Percentiles rank a stretch among this genome's conserved stretches.
Evolutionary conservation across 2,113 vertebrate genomes (phyloP).

Genomic region (Puntigrus tetrazona): DNA sequence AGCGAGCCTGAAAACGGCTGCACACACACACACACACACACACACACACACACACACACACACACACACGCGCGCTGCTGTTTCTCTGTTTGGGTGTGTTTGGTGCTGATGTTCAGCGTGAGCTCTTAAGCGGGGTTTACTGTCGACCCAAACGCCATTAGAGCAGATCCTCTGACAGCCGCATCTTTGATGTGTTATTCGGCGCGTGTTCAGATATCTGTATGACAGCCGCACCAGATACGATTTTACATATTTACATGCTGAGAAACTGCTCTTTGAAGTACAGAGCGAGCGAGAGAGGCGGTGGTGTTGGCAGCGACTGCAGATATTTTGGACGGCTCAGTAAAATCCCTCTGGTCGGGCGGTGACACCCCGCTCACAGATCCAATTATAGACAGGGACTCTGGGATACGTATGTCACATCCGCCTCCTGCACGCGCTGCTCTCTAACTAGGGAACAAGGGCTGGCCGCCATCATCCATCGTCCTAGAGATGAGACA

Average conservation of each 20-base stretch:
- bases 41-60: too few relatives aligned
- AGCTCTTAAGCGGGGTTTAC: constrained; percentile 52
- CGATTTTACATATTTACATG: constrained; percentile 43
- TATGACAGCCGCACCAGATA: constrained; percentile 29
- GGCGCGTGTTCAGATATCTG: constrained; percentile 13
- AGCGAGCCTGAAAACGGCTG: too few relatives aligned
- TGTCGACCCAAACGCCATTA: constrained; percentile 51
- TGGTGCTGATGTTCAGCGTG: constrained; percentile 32
- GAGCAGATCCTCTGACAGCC: constrained; percentile 45
- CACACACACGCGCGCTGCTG: neutral
- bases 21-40: too few relatives aligned
- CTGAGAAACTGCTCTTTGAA: constrained; percentile 27
- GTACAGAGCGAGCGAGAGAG: constrained; percentile 2
- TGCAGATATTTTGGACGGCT: constrained; percentile 36
- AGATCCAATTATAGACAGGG: constrained; percentile 49
- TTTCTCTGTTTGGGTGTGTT: neutral
- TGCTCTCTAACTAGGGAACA: neutral
- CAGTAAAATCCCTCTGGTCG: constrained; percentile 43
- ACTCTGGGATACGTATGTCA: constrained; percentile 25
- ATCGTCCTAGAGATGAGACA: neutral
- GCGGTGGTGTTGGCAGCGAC: constrained; percentile 8
- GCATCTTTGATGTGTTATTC: constrained; percentile 50
- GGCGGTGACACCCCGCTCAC: constrained; percentile 29
- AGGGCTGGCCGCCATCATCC: neutral
- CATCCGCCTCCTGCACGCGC: neutral